These are phyloP conservation scores for Triplophysa bombifrons DNA, from an alignment of 2,797 vertebrate species.

Conservation along the genomic window DNA sequence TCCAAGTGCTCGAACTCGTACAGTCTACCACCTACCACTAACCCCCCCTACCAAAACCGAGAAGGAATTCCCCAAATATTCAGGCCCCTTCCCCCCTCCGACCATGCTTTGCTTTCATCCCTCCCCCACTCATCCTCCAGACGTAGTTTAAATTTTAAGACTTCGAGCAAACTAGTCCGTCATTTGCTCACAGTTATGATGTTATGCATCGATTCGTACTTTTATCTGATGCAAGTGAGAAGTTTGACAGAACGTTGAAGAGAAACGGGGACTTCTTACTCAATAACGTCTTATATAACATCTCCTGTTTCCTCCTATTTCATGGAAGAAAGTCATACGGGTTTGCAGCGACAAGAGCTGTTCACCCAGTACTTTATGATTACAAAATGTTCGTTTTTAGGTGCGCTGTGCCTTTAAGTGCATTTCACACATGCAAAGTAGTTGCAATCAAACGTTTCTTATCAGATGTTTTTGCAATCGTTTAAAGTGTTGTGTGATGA, in stretches of 20 bases:
- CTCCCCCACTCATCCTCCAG: conserved; percentile 6
- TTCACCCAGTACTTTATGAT: not conserved
- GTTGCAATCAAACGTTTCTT: not conserved
- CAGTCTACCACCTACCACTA: conserved; percentile 19
- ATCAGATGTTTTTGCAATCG: not conserved
- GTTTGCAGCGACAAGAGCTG: not conserved
- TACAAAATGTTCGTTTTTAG: not conserved
- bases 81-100: conserved; percentile 22
- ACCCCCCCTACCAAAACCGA: conserved; percentile 31
- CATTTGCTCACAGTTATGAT: not conserved
- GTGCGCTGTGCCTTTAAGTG: not conserved
- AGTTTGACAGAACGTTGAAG: not conserved
- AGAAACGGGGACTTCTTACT: not conserved
- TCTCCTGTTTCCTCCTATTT: not conserved
- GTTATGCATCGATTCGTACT: not conserved
- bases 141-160: not conserved
- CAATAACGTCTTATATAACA: not conserved
- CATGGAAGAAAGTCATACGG: not conserved
- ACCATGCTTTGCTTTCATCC: not conserved
- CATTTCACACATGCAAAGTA: not conserved
- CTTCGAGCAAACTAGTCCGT: not conserved
- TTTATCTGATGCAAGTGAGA: not conserved
- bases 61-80: conserved; percentile 54
- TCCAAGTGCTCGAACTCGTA: conserved; percentile 1
- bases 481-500: not conserved